phyloP scores from a whole-genome alignment of 2,113 vertebrate genomes.

The Elephas maximus region DNA sequence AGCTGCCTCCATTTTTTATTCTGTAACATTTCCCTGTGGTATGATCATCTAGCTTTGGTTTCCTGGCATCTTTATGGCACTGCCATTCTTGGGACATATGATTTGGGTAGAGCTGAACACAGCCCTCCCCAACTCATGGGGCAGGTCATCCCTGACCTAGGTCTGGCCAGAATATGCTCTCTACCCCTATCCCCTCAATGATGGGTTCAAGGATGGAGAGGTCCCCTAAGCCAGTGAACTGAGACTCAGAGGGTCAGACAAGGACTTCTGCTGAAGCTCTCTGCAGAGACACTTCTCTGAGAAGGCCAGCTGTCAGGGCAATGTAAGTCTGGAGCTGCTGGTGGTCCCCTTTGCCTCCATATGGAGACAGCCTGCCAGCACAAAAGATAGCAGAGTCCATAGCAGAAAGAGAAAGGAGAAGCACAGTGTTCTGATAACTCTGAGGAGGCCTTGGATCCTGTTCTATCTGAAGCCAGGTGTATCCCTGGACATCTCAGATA shows the following conservation, averaged over 20 bases:
- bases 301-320: neutral
- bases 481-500: neutral
- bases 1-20: neutral
- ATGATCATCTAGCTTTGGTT: neutral
- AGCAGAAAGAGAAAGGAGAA: neutral
- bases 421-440: neutral
- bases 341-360: neutral
- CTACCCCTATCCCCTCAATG: neutral
- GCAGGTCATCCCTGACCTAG: neutral
- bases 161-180: neutral
- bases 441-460: neutral
- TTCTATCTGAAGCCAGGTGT: neutral
- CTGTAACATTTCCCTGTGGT: neutral
- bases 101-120: neutral
- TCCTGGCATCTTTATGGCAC: neutral
- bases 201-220: neutral
- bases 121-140: neutral
- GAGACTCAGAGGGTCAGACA: neutral
- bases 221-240: neutral
- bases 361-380: neutral
- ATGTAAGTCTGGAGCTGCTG: too few relatives aligned
- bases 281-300: neutral
- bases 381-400: neutral
- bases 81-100: neutral
- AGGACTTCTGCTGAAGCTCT: neutral